Percentiles rank a stretch among this genome's conserved stretches.
Conservation (phyloP, 2,797 vertebrate species). For the Cirrhinus molitorella region DNA sequence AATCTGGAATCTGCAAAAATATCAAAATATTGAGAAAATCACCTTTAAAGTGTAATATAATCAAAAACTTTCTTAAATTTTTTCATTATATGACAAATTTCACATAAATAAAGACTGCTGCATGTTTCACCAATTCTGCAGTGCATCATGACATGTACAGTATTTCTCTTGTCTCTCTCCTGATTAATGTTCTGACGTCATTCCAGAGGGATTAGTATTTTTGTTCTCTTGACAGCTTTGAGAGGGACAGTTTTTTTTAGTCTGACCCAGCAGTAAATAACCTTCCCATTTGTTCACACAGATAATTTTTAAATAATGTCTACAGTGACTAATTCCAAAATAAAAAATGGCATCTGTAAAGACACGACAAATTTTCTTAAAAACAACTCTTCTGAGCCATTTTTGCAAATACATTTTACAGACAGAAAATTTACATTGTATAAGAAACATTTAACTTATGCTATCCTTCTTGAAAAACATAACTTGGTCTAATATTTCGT, state of each 20-base stretch:
- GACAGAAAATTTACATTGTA: not conserved
- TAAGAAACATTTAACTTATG: not conserved
- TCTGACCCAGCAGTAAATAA: not conserved
- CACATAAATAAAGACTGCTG: not conserved
- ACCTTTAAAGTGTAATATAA: too few relatives aligned
- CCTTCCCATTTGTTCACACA: not conserved
- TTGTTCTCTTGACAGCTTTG: constrained; percentile 19
- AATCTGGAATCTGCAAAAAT: too few relatives aligned
- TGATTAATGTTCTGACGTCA: constrained; percentile 15
- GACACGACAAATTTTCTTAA: not conserved
- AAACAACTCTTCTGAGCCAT: not conserved
- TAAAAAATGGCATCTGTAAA: not conserved
- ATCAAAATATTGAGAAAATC: too few relatives aligned
- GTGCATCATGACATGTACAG: constrained; percentile 1
- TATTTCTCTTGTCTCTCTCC: not conserved
- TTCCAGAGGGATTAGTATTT: constrained; percentile 16
- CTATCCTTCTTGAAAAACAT: not conserved
- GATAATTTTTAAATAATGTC: not conserved
- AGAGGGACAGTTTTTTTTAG: not conserved
- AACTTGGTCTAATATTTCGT: not conserved
- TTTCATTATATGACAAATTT: not conserved
- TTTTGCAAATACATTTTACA: not conserved
- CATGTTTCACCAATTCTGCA: not conserved
- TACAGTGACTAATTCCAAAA: not conserved
- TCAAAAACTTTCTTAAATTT: too few relatives aligned